Percentiles rank a stretch among this genome's conserved stretches.
Conservation (phyloP, 2,888 invertebrate genomes). For the Leuctra nigra region DNA sequence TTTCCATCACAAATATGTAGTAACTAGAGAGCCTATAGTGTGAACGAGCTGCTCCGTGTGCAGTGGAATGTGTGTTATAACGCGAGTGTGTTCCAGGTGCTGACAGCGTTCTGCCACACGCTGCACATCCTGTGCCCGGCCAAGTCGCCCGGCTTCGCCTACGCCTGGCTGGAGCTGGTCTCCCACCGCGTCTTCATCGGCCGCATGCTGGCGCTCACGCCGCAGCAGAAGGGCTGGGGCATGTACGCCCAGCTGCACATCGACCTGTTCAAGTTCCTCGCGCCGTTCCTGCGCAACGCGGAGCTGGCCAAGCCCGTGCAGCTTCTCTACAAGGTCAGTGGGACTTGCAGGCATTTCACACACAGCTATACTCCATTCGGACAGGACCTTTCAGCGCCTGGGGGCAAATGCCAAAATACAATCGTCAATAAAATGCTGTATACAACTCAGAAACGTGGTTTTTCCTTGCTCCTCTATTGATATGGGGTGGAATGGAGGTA, state of each 20-base stretch:
- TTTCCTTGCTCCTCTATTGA: no score
- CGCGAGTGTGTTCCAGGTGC: no score
- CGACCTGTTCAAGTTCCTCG: constrained; percentile 93
- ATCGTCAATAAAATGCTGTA: no score
- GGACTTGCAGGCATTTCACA: no score
- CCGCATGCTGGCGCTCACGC: constrained; percentile 81
- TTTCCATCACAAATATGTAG: neutral
- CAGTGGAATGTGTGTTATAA: constrained; percentile 1
- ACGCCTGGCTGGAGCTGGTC: constrained; percentile 96
- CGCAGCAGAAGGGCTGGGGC: constrained; percentile 94
- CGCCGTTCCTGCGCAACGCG: constrained; percentile 95
- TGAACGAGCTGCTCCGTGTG: neutral
- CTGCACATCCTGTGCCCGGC: constrained; percentile 88
- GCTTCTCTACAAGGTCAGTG: constrained; percentile 90
- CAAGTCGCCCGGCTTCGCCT: constrained; percentile 93
- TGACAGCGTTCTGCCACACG: constrained; percentile 94
- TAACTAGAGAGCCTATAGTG: neutral
- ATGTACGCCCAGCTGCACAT: constrained; percentile 95
- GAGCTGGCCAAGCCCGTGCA: constrained; percentile 92
- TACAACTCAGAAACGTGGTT: no score
- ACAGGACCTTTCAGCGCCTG: no score
- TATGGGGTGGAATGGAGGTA: no score
- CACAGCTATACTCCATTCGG: no score
- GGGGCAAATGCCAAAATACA: no score
- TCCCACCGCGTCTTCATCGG: constrained; percentile 96